Evolutionary conservation across 1,140 invertebrate genomes (phyloP).

Genomic region (Linepithema humile): DNA sequence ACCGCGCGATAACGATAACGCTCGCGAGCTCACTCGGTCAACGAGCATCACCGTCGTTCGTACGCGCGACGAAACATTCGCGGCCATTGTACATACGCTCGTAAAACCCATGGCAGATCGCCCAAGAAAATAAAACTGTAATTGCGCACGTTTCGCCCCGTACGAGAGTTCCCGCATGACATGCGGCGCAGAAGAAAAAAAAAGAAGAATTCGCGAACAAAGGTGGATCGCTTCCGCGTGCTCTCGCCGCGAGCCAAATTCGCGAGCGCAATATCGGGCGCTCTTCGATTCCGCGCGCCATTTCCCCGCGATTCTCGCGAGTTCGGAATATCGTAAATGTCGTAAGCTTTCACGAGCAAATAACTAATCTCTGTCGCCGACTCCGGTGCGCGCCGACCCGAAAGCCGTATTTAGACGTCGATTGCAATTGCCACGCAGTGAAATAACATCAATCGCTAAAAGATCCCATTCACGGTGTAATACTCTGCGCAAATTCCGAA

Average conservation of each 20-base stretch:
- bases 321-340: slow-evolving; percentile 25
- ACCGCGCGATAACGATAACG: slow-evolving; percentile 48
- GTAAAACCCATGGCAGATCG: slow-evolving; percentile 52
- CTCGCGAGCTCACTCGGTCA: slow-evolving; percentile 1
- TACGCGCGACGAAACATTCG: slow-evolving; percentile 11
- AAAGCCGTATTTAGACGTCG: slow-evolving; percentile 1
- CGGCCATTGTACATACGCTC: not conserved
- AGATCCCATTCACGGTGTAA: not conserved
- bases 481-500: not conserved
- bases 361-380: slow-evolving; percentile 34
- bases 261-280: not conserved
- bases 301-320: slow-evolving; percentile 22
- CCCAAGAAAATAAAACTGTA: slow-evolving; percentile 38
- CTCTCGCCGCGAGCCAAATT: not conserved
- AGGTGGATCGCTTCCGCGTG: not conserved
- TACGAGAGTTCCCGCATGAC: not conserved
- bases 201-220: not conserved
- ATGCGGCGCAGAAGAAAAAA: not conserved
- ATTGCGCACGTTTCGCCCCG: not conserved
- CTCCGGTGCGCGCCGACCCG: not conserved
- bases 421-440: not conserved
- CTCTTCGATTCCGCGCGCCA: slow-evolving; percentile 11
- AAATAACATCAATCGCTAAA: slow-evolving; percentile 17
- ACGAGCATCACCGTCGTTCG: slow-evolving; percentile 28
- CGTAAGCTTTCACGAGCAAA: slow-evolving; percentile 28